A percentile compares a stretch with the other conserved stretches of the same genome.
phyloP scores from a whole-genome alignment of 2,888 invertebrate species.

The Agrilus cyanescens region DNA sequence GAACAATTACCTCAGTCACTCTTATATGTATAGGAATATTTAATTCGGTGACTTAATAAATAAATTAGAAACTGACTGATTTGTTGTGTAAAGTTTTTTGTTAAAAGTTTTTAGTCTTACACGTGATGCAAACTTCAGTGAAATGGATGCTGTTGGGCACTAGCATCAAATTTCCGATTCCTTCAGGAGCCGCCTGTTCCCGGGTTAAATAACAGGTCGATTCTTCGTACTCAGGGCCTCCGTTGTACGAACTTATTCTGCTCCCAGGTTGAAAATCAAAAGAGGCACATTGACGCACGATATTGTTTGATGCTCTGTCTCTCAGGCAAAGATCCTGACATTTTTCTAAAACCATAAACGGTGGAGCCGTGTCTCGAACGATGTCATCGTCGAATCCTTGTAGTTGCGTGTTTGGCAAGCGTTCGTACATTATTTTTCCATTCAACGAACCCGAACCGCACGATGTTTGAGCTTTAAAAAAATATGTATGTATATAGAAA shows the following conservation, averaged over 20 bases:
- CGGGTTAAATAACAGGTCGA: conserved; percentile 77
- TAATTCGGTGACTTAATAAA: too few species aligned
- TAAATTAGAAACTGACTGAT: conserved; percentile 1
- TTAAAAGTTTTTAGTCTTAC: conserved; percentile 46
- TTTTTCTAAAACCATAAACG: conserved; percentile 77
- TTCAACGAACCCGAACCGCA: conserved; percentile 71
- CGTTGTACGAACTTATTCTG: conserved; percentile 68
- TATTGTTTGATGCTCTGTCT: conserved; percentile 67
- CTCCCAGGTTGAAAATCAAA: conserved; percentile 87
- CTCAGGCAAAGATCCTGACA: conserved; percentile 73
- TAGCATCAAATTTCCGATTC: conserved; percentile 77
- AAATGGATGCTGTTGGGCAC: conserved; percentile 85
- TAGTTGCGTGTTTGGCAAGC: conserved; percentile 77
- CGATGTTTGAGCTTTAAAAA: conserved; percentile 64
- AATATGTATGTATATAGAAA: too few species aligned
- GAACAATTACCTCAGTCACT: too few species aligned
- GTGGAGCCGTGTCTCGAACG: conserved; percentile 73
- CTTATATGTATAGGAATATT: too few species aligned
- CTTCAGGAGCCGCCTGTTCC: conserved; percentile 79
- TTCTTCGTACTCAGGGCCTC: conserved; percentile 75
- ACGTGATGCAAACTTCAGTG: conserved; percentile 78
- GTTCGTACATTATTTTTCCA: conserved; percentile 78
- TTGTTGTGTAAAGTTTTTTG: too few species aligned
- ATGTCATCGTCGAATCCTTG: conserved; percentile 85
- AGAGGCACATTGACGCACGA: conserved; percentile 74